Evolutionary conservation across 2,888 invertebrate genomes (phyloP), one percentile per base, ranked within the genome.

Genomic region (Protonemura montana): DNA sequence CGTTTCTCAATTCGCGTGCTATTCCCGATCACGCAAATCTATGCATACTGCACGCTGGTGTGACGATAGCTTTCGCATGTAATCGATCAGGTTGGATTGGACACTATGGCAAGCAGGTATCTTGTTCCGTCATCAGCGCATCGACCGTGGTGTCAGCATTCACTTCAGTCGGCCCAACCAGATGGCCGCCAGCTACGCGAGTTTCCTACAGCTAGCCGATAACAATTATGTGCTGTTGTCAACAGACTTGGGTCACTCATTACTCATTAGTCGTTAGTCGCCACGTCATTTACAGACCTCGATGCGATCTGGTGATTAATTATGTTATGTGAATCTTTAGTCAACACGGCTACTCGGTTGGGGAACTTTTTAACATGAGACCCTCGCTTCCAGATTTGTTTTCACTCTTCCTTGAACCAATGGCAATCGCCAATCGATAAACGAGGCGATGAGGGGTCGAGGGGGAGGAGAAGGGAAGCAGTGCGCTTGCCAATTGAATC

Each of bases 361-460:
- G 5, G 59, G 35, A 35, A 35, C 59, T 59, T 59, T 59, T 59
- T 13, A 21, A 59, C 35, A 13, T 3, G 59, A 59, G 59, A 6
- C 59, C 13, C 21, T 59, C 3, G 59, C 59, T 59, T 59, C 59
- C 59, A 59, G 59, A 59, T 59, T 59, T 59, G 59, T 59, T 59
- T 59, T 59, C 59, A 21, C 59, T 59, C 59, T 59, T 21, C 59
- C 35, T 59, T 21, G 16, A 59, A 21, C 59, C 59, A 21, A 21
- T 59, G 59, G 59, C 59, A 59, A 59, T 59, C 59, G 59, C 59
- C 59, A 59, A 59, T 59, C 59, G 59, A 59, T 59, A 59, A 59
- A 59, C 21, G 59, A 59, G 59, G 7, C 59, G 59, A 2, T 3
- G 59, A 35, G 35, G 35, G 35, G 35, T 35, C 35, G 35, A 35